Percentiles rank a stretch among this genome's conserved stretches.
phyloP scores from a whole-genome alignment of 1,140 invertebrate genomes.

The Hirudo medicinalis region DNA sequence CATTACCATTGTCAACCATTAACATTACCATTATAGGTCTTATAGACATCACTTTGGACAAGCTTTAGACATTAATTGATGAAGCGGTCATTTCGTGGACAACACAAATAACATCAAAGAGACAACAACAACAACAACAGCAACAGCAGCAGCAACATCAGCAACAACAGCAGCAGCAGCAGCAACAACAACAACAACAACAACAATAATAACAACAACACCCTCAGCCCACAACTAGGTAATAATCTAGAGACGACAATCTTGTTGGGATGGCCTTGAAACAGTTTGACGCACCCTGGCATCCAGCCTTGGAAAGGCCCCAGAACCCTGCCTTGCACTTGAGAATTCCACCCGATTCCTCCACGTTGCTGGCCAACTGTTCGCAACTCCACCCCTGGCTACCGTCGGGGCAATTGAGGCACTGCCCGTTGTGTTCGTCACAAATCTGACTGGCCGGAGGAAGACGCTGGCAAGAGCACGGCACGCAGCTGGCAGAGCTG shows the following conservation, averaged over 20 bases:
- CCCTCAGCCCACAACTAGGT: too few species aligned
- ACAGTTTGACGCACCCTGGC: neutral
- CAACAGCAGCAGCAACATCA: neutral
- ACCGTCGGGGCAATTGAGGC: slow-evolving; percentile 82
- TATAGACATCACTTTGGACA: neutral
- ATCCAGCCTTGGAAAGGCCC: slow-evolving; percentile 60
- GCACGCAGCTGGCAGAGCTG: slow-evolving; percentile 21
- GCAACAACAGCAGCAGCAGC: neutral
- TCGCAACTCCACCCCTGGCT: slow-evolving; percentile 85
- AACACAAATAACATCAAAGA: too few species aligned
- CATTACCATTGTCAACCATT: neutral
- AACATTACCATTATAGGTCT: neutral
- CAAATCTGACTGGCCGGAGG: slow-evolving; percentile 15
- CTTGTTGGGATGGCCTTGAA: too few species aligned
- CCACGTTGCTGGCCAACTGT: slow-evolving; percentile 57
- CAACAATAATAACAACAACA: slow-evolving; percentile 8
- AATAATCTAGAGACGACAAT: too few species aligned
- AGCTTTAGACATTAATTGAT: neutral
- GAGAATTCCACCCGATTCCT: slow-evolving; percentile 28
- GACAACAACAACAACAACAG: slow-evolving; percentile 3
- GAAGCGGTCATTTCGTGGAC: too few species aligned
- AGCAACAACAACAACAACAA: neutral
- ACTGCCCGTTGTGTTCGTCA: slow-evolving; percentile 56
- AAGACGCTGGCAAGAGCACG: slow-evolving; percentile 25
- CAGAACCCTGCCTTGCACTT: slow-evolving; percentile 61